These are phyloP conservation scores for Petrosia ficiformis DNA, from an alignment of 37 sponge, comb jelly and placozoan species.

Conservation along the genomic window DNA sequence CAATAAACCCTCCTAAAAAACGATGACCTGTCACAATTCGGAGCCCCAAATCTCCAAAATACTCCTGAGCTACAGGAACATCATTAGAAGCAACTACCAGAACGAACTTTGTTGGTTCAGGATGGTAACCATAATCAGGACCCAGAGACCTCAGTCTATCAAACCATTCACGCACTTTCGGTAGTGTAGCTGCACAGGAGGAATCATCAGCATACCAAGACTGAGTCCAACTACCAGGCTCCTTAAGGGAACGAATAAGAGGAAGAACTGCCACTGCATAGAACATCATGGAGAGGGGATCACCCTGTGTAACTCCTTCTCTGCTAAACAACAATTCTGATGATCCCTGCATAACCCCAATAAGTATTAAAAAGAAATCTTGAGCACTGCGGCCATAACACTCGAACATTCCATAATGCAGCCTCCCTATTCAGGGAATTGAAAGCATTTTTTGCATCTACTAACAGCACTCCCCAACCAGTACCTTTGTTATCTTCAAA, in stretches of 20 bases:
- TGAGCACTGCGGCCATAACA: constrained; percentile 34
- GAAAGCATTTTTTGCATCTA: no score
- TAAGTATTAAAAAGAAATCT: constrained; percentile 41
- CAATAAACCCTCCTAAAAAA: no score
- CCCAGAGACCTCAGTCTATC: not conserved
- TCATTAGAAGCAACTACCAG: constrained; percentile 19
- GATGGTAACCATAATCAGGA: constrained; percentile 46
- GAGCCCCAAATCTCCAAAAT: no score
- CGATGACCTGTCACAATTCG: no score
- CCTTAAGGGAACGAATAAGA: no score
- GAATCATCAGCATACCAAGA: constrained; percentile 55
- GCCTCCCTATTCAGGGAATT: no score
- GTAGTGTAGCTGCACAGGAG: constrained; percentile 23
- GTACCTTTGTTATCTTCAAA: not conserved
- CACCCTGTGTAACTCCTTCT: no score
- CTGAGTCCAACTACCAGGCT: not conserved
- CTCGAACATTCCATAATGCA: constrained; percentile 5
- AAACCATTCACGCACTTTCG: constrained; percentile 21
- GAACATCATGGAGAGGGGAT: no score
- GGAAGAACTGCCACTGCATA: constrained; percentile 24
- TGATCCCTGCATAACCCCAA: constrained; percentile 22
- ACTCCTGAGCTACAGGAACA: no score
- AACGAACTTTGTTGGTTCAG: constrained; percentile 23
- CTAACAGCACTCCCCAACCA: no score
- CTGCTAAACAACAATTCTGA: no score